A percentile compares a stretch with the other conserved stretches of the same genome.
Evolutionary conservation across 2,113 vertebrate genomes (phyloP).

Genomic region (Pelecanoides urinatrix): DNA sequence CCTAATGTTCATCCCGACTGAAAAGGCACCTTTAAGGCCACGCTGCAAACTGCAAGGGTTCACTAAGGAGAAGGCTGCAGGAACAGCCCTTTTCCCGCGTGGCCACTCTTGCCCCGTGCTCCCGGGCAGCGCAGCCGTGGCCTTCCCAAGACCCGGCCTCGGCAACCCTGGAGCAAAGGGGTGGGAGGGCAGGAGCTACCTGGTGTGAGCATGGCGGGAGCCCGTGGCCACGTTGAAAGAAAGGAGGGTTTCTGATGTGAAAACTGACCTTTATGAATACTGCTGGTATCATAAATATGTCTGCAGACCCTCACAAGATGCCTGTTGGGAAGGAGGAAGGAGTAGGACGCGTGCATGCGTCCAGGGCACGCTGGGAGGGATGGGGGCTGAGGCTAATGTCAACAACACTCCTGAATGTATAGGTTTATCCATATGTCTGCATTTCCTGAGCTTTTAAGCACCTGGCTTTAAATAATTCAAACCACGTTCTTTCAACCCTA

Average conservation of each 20-base stretch:
- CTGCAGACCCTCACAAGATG: not conserved
- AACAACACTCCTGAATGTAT: not conserved
- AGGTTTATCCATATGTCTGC: not conserved
- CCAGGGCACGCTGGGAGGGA: not conserved
- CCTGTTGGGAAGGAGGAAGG: not conserved
- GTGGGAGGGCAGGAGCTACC: not conserved
- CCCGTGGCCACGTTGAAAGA: not conserved
- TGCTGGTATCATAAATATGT: not conserved
- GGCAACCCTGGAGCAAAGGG: not conserved
- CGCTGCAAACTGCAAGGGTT: not conserved
- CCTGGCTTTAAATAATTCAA: not conserved
- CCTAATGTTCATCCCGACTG: not conserved
- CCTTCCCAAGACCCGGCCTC: not conserved
- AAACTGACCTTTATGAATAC: not conserved
- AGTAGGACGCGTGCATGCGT: not conserved
- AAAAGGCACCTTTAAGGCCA: not conserved
- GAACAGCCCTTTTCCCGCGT: accelerated
- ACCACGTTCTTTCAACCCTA: not conserved
- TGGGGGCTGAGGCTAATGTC: not conserved
- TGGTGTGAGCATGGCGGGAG: not conserved
- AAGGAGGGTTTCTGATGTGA: not conserved
- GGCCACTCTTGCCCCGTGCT: not conserved
- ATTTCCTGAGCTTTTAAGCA: not conserved
- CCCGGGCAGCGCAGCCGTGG: accelerated
- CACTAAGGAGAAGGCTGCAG: not conserved